Conservation (phyloP, 2,797 vertebrate species). For the Ctenopoma kingsleyae region DNA sequence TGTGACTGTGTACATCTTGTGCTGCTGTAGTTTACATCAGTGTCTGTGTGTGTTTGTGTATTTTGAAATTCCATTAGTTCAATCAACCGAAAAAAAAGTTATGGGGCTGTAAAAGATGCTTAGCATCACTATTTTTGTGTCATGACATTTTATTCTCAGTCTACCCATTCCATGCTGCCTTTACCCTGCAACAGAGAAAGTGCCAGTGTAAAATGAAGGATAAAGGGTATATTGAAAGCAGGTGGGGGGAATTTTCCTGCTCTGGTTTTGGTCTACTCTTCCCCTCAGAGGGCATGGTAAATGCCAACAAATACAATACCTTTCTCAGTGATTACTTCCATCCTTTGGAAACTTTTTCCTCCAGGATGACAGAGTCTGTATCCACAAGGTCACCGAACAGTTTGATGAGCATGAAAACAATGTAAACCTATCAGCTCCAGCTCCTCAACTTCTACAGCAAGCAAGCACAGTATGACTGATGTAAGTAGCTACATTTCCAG, state of each 20-base stretch:
- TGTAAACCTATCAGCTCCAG: conserved; percentile 12
- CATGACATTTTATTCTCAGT: conserved; percentile 34
- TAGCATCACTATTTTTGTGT: conserved; percentile 20
- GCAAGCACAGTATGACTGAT: conserved; percentile 2
- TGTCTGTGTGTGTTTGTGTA: conserved; percentile 14
- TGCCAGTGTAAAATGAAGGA: conserved; percentile 57
- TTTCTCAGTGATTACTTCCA: conserved; percentile 63
- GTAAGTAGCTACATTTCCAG: neutral
- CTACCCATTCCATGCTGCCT: conserved; percentile 17
- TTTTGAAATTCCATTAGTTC: conserved; percentile 37
- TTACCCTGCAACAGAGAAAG: conserved; percentile 28
- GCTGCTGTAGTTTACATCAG: conserved; percentile 51
- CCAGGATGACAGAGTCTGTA: conserved; percentile 32
- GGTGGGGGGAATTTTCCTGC: conserved; percentile 57
- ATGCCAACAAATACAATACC: conserved; percentile 72
- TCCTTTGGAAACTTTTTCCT: conserved; percentile 58
- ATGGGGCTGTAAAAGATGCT: conserved; percentile 31
- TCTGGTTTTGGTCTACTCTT: conserved; percentile 66
- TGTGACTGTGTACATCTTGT: conserved; percentile 40
- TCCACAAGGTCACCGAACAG: conserved; percentile 33
- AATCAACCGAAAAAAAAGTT: conserved; percentile 26
- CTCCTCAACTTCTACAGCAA: conserved; percentile 4
- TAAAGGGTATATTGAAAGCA: conserved; percentile 65
- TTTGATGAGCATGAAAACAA: conserved; percentile 53
- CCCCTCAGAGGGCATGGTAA: conserved; percentile 54